Evolutionary conservation across 2,797 vertebrate genomes (phyloP).

Genomic region (Anabas testudineus): DNA sequence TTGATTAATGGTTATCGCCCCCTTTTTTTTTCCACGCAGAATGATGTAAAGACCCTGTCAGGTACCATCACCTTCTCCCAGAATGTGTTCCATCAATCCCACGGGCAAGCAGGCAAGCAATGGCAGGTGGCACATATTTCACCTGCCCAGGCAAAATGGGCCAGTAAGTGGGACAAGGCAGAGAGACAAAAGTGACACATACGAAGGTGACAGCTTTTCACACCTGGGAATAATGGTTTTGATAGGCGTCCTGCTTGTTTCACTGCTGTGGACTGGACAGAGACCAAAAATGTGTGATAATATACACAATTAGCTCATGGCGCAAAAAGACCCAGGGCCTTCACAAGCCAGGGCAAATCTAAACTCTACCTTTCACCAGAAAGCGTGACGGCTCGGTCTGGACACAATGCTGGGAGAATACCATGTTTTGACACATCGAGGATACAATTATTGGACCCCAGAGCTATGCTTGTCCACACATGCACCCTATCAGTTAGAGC

Average conservation of each 20-base stretch:
- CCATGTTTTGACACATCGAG: constrained; percentile 92
- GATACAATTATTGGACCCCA: constrained; percentile 93
- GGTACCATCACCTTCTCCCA: constrained; percentile 82
- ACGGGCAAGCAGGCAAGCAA: constrained; percentile 86
- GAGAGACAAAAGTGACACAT: constrained; percentile 90
- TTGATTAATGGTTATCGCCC: constrained; percentile 80
- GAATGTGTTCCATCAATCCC: constrained; percentile 86
- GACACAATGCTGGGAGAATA: constrained; percentile 55
- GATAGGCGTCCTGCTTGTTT: constrained; percentile 91
- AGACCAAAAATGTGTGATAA: constrained; percentile 80
- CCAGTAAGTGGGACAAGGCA: constrained; percentile 84
- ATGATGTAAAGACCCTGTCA: constrained; percentile 86
- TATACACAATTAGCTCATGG: constrained; percentile 83
- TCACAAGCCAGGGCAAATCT: constrained; percentile 79
- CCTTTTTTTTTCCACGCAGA: constrained; percentile 68
- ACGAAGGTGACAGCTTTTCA: constrained; percentile 96
- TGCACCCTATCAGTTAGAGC: constrained; percentile 80
- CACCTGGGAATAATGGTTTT: constrained; percentile 98
- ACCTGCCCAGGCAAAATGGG: constrained; percentile 92
- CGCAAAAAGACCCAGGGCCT: constrained; percentile 65
- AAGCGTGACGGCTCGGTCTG: constrained; percentile 63
- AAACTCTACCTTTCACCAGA: constrained; percentile 69
- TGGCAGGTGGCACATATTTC: constrained; percentile 92
- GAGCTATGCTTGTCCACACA: constrained; percentile 94
- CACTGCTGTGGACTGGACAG: constrained; percentile 69